Conservation (phyloP, 2,888 invertebrate genomes). For the Morpho helenor region DNA sequence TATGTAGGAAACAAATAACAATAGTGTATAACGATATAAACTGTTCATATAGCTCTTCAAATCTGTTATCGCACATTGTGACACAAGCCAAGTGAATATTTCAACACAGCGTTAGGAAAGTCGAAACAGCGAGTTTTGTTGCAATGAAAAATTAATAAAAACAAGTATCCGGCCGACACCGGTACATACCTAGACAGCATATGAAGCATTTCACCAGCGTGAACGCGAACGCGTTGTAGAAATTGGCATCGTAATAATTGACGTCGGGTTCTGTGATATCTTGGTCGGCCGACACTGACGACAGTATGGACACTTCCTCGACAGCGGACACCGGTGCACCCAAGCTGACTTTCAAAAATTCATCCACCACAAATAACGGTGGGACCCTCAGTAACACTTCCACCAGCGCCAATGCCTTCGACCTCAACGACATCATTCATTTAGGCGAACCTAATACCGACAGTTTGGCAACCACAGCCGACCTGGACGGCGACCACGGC, state of each 20-base stretch:
- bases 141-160: constrained; percentile 16
- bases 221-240: constrained; percentile 80
- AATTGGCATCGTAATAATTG: constrained; percentile 74
- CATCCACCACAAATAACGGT: constrained; percentile 94
- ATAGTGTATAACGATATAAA: too few species aligned
- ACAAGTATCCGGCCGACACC: constrained; percentile 3
- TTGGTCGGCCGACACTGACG: constrained; percentile 59
- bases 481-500: constrained; percentile 40
- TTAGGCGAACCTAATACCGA: constrained; percentile 60
- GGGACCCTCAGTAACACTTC: constrained; percentile 94
- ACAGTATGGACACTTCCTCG: constrained; percentile 60
- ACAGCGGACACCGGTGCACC: constrained; percentile 80
- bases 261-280: constrained; percentile 56
- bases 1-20: too few species aligned
- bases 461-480: constrained; percentile 50
- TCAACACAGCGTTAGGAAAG: constrained; percentile 18
- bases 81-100: constrained; percentile 15
- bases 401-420: constrained; percentile 84
- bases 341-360: constrained; percentile 89
- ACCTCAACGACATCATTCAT: constrained; percentile 86
- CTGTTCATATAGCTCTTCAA: not conserved
- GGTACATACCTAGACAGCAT: constrained; percentile 81
- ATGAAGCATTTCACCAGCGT: constrained; percentile 81
- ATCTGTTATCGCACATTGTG: constrained; percentile 15
- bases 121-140: not conserved